Conservation (phyloP, 2,797 vertebrate species). For the Craterocephalus amniculus region DNA sequence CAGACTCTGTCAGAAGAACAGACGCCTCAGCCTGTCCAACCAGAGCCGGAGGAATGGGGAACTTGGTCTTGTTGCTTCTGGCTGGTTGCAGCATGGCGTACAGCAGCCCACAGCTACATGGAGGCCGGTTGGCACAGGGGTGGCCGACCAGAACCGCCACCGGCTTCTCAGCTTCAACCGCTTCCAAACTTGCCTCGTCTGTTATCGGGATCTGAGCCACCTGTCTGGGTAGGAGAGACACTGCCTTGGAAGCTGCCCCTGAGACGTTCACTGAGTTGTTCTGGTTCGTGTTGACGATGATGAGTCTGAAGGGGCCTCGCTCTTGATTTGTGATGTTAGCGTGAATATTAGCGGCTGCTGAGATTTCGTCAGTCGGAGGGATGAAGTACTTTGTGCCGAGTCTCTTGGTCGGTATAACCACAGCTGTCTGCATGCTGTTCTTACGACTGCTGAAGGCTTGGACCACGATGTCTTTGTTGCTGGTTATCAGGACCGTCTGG, state of each 20-base stretch:
- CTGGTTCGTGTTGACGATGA: slow-evolving; percentile 61
- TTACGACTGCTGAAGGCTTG: slow-evolving; percentile 27
- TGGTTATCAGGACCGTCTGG: slow-evolving; percentile 32
- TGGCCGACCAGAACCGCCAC: slow-evolving; percentile 73
- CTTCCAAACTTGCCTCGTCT: fast-evolving
- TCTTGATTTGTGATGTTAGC: neutral
- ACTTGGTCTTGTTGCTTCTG: fast-evolving
- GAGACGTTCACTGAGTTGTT: slow-evolving; percentile 13
- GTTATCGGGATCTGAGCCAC: slow-evolving; percentile 42
- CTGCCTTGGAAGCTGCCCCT: fast-evolving
- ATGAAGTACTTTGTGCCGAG: slow-evolving; percentile 64
- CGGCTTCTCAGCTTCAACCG: fast-evolving
- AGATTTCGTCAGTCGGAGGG: slow-evolving; percentile 41
- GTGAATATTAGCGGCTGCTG: neutral
- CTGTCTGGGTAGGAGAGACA: neutral
- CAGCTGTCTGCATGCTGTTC: slow-evolving; percentile 62
- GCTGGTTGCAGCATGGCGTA: slow-evolving; percentile 51
- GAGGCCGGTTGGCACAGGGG: slow-evolving; percentile 36
- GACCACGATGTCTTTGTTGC: slow-evolving; percentile 49
- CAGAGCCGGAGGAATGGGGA: slow-evolving; percentile 52
- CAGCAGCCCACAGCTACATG: slow-evolving; percentile 73
- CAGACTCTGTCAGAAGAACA: slow-evolving; percentile 41
- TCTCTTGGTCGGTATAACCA: slow-evolving; percentile 47
- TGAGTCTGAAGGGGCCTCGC: slow-evolving; percentile 56
- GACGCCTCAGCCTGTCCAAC: fast-evolving